phyloP scores from a whole-genome alignment of 2,113 vertebrate genomes.

The Puntigrus tetrazona region DNA sequence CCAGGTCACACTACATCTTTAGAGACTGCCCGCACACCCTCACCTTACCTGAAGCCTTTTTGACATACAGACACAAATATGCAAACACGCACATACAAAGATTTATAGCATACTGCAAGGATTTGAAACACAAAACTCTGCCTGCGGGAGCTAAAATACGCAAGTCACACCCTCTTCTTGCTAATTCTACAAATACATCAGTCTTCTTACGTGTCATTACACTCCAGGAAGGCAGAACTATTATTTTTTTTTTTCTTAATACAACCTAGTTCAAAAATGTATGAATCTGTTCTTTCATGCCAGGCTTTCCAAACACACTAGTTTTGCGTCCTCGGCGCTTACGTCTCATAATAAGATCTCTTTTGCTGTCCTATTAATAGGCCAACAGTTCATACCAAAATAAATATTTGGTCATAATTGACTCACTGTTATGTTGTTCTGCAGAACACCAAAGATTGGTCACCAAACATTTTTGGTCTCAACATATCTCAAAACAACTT shows the following conservation, averaged over 20 bases:
- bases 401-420: not conserved
- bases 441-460: not conserved
- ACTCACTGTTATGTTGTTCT: not conserved
- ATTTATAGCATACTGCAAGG: slow-evolving; percentile 5
- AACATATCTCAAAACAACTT: not conserved
- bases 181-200: slow-evolving; percentile 15
- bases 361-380: no score
- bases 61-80: slow-evolving; percentile 26
- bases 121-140: slow-evolving; percentile 55
- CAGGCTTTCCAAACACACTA: not conserved
- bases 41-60: slow-evolving; percentile 58
- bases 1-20: slow-evolving; percentile 49
- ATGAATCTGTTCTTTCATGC: not conserved
- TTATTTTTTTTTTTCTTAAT: not conserved
- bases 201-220: not conserved
- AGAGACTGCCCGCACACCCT: slow-evolving; percentile 45
- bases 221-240: not conserved
- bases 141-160: slow-evolving; percentile 38
- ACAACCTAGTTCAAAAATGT: not conserved
- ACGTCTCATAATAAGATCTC: not conserved
- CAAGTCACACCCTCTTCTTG: slow-evolving; percentile 40
- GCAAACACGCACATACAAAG: slow-evolving; percentile 40
- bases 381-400: not conserved
- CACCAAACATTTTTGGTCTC: not conserved
- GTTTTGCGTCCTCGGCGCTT: not conserved